Evolutionary conservation across 2,888 invertebrate genomes (phyloP).

Genomic region (Falcaria lacertinaria): DNA sequence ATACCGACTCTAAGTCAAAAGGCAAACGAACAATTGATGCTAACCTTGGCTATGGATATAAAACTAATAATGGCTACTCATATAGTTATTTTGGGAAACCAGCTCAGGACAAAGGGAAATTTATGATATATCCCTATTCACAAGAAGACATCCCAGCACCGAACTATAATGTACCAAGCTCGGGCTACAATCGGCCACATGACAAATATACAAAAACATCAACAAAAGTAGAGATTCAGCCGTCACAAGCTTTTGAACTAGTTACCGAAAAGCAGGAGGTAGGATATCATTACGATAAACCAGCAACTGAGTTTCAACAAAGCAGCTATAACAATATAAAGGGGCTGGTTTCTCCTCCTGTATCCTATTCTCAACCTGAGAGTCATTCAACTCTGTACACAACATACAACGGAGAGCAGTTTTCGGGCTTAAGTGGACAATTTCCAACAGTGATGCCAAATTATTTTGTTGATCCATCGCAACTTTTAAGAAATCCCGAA

Average conservation of each 20-base stretch:
- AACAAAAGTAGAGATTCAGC: conserved; percentile 76
- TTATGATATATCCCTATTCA: conserved; percentile 85
- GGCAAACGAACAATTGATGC: conserved; percentile 86
- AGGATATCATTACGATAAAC: conserved; percentile 54
- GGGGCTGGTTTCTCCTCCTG: conserved; percentile 39
- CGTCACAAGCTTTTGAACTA: conserved; percentile 78
- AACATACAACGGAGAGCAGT: conserved; percentile 68
- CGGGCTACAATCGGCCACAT: conserved; percentile 15
- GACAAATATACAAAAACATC: conserved; percentile 13
- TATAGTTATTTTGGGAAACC: conserved; percentile 73
- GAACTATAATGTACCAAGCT: conserved; percentile 16
- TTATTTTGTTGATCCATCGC: conserved; percentile 66
- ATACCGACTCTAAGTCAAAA: conserved; percentile 71
- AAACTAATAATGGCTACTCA: conserved; percentile 73
- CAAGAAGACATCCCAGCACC: conserved; percentile 81
- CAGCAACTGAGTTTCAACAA: conserved; percentile 43
- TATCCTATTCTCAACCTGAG: conserved; percentile 19
- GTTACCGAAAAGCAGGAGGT: conserved; percentile 57
- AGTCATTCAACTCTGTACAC: conserved; percentile 57
- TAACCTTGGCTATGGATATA: conserved; percentile 84
- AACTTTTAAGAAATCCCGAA: conserved; percentile 63
- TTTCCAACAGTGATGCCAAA: conserved; percentile 72
- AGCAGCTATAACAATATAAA: conserved; percentile 38
- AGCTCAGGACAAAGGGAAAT: conserved; percentile 72
- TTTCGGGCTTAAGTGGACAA: conserved; percentile 64